A percentile compares a stretch with the other conserved stretches of the same genome.
Evolutionary conservation across 2,113 vertebrate species (phyloP).

Genomic region (Gadus macrocephalus): DNA sequence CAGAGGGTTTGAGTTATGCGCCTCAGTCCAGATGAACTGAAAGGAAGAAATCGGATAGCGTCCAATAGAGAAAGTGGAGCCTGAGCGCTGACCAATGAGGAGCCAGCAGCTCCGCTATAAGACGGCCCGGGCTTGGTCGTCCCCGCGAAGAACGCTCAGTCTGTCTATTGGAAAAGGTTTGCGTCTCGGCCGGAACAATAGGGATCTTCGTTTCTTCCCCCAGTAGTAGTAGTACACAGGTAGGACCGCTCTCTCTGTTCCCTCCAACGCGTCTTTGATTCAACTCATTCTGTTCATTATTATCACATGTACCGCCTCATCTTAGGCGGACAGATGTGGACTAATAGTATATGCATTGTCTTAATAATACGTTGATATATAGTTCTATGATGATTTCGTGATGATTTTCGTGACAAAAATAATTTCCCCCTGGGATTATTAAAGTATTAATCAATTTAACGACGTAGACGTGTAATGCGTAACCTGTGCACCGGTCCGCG

Average conservation of each 20-base stretch:
- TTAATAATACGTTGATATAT: too few relatives aligned
- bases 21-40: not conserved
- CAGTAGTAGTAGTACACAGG: constrained; percentile 55
- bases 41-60: not conserved
- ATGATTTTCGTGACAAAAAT: too few relatives aligned
- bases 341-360: too few relatives aligned
- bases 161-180: not conserved
- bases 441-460: too few relatives aligned
- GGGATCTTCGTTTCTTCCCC: constrained; percentile 66
- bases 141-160: constrained; percentile 40
- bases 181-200: constrained; percentile 48
- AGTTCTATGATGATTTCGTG: too few relatives aligned
- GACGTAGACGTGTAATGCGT: too few relatives aligned
- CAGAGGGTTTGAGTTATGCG: not conserved
- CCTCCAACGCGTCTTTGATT: too few relatives aligned
- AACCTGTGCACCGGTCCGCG: too few relatives aligned
- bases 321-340: too few relatives aligned
- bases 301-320: too few relatives aligned
- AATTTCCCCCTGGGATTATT: too few relatives aligned
- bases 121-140: constrained; percentile 35
- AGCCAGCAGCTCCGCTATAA: constrained; percentile 71
- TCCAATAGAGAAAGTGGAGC: constrained; percentile 88
- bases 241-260: constrained; percentile 37
- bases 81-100: constrained; percentile 83
- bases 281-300: too few relatives aligned